A percentile compares a stretch with the other conserved stretches of the same genome.
phyloP scores from a whole-genome alignment of 2,113 vertebrate genomes.

The Lates calcarifer region DNA sequence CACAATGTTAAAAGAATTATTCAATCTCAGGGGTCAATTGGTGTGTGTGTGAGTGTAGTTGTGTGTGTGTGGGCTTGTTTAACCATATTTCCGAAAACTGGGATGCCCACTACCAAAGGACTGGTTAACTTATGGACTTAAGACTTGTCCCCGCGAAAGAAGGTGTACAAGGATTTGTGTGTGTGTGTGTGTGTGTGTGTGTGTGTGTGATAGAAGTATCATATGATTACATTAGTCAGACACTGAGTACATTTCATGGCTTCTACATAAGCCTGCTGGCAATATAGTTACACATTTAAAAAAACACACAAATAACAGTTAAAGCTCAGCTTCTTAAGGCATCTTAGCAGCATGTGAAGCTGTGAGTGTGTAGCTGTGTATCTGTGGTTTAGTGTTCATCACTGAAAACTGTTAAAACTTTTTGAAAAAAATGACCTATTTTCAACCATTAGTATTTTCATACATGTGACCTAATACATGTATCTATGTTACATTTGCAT shows the following conservation, averaged over 20 bases:
- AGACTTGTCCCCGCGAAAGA: no score
- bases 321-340: not conserved
- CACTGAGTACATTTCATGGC: conserved; percentile 1
- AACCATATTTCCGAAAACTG: no score
- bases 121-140: no score
- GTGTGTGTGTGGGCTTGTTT: not conserved
- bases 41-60: not conserved
- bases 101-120: no score
- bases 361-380: not conserved
- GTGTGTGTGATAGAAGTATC: conserved; percentile 1
- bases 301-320: not conserved
- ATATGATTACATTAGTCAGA: conserved; percentile 34
- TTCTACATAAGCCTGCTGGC: not conserved
- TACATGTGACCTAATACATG: not conserved
- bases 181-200: not conserved
- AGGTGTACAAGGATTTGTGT: no score
- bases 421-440: not conserved
- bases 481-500: conserved; percentile 14
- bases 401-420: not conserved
- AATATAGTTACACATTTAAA: not conserved
- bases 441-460: not conserved
- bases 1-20: conserved; percentile 4
- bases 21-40: conserved; percentile 10
- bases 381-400: not conserved
- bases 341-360: not conserved